Conservation (phyloP, 2,888 invertebrate species). For the Synergus laeviventris region DNA sequence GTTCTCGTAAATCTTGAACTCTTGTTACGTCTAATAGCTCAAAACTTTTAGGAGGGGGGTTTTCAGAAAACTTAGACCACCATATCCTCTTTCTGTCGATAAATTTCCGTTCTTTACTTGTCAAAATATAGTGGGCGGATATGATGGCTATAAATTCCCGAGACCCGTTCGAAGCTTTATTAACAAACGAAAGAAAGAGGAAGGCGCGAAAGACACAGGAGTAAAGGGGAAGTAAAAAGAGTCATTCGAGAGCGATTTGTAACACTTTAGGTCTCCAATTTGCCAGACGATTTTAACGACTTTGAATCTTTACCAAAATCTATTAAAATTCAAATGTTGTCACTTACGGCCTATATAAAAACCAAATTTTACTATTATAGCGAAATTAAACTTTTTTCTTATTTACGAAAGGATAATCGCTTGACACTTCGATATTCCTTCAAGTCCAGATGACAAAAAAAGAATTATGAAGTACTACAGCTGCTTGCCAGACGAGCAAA, state of each 20-base stretch:
- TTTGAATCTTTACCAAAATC: constrained; percentile 44
- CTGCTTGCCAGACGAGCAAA: constrained; percentile 40
- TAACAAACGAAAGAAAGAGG: constrained; percentile 46
- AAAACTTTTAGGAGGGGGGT: constrained; percentile 56
- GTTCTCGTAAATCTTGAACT: constrained; percentile 46
- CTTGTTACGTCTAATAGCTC: constrained; percentile 70
- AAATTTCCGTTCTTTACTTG: constrained; percentile 64
- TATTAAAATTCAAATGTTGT: neutral
- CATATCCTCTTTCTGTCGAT: constrained; percentile 54
- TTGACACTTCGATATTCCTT: constrained; percentile 30
- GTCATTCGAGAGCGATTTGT: constrained; percentile 59
- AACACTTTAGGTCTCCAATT: constrained; percentile 61
- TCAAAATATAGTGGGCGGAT: constrained; percentile 63
- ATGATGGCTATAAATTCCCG: constrained; percentile 55
- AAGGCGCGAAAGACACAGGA: constrained; percentile 36
- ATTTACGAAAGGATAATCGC: constrained; percentile 32
- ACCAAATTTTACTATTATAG: neutral
- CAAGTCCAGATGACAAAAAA: constrained; percentile 34
- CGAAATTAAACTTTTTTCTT: neutral
- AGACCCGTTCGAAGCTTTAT: constrained; percentile 45
- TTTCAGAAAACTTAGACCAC: constrained; percentile 47
- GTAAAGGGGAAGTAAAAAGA: constrained; percentile 35
- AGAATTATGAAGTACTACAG: constrained; percentile 35
- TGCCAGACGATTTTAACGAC: constrained; percentile 62
- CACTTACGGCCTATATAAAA: neutral